Evolutionary conservation across 2,888 invertebrate genomes (phyloP).

Genomic region (Hypselothyrea guttata): DNA sequence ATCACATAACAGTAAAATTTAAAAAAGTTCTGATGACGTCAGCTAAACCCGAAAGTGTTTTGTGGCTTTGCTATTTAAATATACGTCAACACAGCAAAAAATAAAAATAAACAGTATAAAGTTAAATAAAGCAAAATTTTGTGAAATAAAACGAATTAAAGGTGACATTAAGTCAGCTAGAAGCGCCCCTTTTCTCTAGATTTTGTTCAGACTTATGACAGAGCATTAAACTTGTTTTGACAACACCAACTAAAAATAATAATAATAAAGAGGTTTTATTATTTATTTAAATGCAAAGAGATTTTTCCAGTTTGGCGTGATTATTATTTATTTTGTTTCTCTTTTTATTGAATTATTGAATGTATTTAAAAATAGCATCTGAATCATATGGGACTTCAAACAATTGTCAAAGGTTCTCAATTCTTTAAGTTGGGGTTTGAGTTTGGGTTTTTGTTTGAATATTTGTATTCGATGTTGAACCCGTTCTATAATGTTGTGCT

Average conservation of each 20-base stretch:
- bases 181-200: conserved; percentile 55
- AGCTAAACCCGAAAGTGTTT: conserved; percentile 46
- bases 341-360: conserved; percentile 47
- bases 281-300: conserved; percentile 61
- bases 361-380: conserved; percentile 49
- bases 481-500: conserved; percentile 61
- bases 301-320: conserved; percentile 51
- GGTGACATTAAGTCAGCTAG: conserved; percentile 29
- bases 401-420: conserved; percentile 35
- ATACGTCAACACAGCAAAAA: conserved; percentile 42
- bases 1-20: conserved; percentile 62
- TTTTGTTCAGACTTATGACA: conserved; percentile 48
- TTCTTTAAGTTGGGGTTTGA: conserved; percentile 8
- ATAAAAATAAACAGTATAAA: background rate
- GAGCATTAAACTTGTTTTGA: conserved; percentile 62
- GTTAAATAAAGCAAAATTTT: conserved; percentile 19
- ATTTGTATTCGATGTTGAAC: conserved; percentile 37
- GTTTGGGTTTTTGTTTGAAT: conserved; percentile 4
- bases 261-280: conserved; percentile 43
- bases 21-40: conserved; percentile 68
- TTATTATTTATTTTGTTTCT: conserved; percentile 39
- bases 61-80: conserved; percentile 41
- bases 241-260: conserved; percentile 6
- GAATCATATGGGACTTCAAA: conserved; percentile 56
- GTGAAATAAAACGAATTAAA: conserved; percentile 3